Evolutionary conservation across 2,888 invertebrate genomes (phyloP).

Genomic region (Exocentrus adspersus): DNA sequence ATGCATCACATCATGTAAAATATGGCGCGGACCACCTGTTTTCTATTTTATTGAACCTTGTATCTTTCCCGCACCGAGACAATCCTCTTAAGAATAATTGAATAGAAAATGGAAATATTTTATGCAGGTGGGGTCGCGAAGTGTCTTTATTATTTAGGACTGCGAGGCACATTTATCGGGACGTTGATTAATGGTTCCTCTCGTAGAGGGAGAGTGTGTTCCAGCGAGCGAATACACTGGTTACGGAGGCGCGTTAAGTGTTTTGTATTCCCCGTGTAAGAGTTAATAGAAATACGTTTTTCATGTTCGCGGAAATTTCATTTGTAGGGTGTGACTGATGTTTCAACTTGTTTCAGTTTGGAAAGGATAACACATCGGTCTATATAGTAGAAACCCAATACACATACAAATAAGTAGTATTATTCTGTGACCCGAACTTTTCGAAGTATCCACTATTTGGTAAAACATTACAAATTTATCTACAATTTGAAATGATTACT

Average conservation of each 20-base stretch:
- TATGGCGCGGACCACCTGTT: background rate
- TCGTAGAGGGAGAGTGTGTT: conserved; percentile 4
- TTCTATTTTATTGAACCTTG: background rate
- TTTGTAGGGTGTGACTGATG: background rate
- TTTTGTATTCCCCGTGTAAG: conserved; percentile 8
- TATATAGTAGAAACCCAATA: too few species aligned
- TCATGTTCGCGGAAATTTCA: conserved; percentile 1
- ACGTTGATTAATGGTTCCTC: conserved; percentile 24
- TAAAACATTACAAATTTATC: too few species aligned
- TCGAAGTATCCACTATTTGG: too few species aligned
- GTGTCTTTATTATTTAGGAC: conserved; percentile 28
- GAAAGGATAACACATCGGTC: too few species aligned
- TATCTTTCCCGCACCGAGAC: background rate
- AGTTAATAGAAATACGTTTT: conserved; percentile 12
- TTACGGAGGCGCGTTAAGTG: background rate
- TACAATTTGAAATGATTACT: too few species aligned
- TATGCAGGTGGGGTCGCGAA: conserved; percentile 24
- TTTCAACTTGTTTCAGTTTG: background rate
- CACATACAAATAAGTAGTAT: too few species aligned
- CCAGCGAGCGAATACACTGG: background rate
- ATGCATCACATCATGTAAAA: too few species aligned
- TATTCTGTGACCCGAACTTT: too few species aligned
- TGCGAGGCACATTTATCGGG: conserved; percentile 22
- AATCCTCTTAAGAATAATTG: conserved; percentile 15
- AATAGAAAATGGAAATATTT: conserved; percentile 24